Conservation (phyloP, 2,113 vertebrate species). For the Rhinogobius similis region DNA sequence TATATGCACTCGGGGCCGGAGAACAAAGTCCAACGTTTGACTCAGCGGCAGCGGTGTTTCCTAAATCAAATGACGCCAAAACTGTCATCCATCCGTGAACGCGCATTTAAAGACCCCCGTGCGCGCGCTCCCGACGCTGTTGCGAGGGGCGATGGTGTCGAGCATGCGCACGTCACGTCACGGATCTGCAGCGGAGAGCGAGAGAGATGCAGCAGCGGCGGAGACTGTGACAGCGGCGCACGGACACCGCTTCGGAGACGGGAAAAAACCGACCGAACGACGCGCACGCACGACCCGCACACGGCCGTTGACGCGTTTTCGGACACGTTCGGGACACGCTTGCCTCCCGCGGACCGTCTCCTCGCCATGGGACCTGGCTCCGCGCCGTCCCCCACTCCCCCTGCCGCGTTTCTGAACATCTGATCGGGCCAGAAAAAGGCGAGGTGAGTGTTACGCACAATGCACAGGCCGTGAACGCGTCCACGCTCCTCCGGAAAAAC, state of each 20-base stretch:
- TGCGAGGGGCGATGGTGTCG: conserved; percentile 77
- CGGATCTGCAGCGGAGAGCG: conserved; percentile 69
- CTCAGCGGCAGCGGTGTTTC: neutral
- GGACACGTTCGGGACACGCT: neutral
- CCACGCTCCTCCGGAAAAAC: neutral
- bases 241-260: conserved; percentile 52
- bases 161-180: conserved; percentile 76
- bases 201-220: too few relatives aligned
- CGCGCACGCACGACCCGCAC: neutral
- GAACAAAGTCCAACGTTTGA: too few relatives aligned
- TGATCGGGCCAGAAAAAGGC: conserved; percentile 41
- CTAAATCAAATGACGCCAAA: neutral
- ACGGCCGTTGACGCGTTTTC: neutral
- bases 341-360: neutral
- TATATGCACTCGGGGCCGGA: too few relatives aligned
- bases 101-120: conserved; percentile 25
- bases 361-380: conserved; percentile 51
- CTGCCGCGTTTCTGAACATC: conserved; percentile 63
- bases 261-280: conserved; percentile 9
- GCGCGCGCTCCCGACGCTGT: conserved; percentile 68
- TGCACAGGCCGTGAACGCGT: conserved; percentile 23
- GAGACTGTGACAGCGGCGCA: too few relatives aligned
- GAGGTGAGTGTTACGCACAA: conserved; percentile 65
- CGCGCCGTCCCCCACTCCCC: conserved; percentile 40
- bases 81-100: neutral